Base-by-base conservation (phyloP, 2,797 vertebrate species). In the Sebastes miniatus region DNA sequence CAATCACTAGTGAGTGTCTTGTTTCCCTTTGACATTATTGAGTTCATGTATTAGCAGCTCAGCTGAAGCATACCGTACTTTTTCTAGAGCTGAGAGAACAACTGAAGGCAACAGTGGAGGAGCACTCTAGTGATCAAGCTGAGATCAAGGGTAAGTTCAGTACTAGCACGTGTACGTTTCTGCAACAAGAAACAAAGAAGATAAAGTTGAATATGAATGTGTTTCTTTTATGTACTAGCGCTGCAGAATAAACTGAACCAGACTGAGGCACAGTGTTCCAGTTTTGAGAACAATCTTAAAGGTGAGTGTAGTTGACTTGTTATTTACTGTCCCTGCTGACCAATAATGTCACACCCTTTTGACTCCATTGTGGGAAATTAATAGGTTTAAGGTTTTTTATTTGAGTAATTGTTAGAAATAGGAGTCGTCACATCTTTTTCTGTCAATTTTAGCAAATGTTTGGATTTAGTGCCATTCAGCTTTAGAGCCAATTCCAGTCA, bases 1-100 rank as follows among this genome's bases (percentile, higher is more conserved):
- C 22, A 57, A 34, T 87, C 29, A 27, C 61, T 2, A 5, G 88
- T 90, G 58, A 84, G 87, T 50, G 3, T 22, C 20, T 64, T 3
- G 3, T 27, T 56, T 59, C 8, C 3, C 4, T 25, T 69, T 80
- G 62, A 25, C 4, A 31, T 73, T 4, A 52, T 0, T 70, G 24
- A 57, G 50, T 18, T 58, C 6, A 31, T 36, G 3, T 31, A 20
- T 59, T 7, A 43, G 16, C 32, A 22, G n/a, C 25, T 61, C 32
- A 34, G 11, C 25, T 74, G 12, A 76, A 14, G 4, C 3, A 11
- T 10, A 25, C 1, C 3, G 7, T 20, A 13, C 22, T 79, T 31
- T 75, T 79, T 73, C 3, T 34, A 92, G 91, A 76, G 18, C 67
- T 92, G 27, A 86, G 2, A 12, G 47, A 77, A 14, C 31, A 87